phyloP scores from a whole-genome alignment of 2,797 vertebrate species.

The Propithecus deckenii region DNA sequence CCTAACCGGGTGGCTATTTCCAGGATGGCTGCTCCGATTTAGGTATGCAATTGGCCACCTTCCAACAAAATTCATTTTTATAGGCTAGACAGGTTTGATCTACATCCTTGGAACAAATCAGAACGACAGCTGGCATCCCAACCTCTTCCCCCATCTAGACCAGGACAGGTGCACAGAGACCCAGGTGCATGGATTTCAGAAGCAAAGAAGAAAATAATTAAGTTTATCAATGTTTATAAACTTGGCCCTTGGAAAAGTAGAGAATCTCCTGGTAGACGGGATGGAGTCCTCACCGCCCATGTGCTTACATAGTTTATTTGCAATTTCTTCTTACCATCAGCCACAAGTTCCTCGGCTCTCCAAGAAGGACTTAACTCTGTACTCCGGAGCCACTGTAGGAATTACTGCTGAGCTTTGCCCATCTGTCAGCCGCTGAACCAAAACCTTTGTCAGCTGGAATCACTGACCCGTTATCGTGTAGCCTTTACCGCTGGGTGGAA shows the following conservation, averaged over 20 bases:
- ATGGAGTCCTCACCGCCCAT: neutral
- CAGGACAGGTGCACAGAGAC: neutral
- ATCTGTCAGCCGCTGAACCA: neutral
- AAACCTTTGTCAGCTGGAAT: slow-evolving; percentile 28
- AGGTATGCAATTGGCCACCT: too few relatives aligned
- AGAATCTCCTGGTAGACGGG: neutral
- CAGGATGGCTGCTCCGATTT: neutral
- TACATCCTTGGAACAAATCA: neutral
- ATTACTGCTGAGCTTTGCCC: neutral
- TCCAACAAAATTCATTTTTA: neutral
- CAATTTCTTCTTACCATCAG: neutral
- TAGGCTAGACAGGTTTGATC: neutral
- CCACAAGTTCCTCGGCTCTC: neutral
- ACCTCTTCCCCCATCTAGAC: neutral
- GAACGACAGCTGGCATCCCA: neutral
- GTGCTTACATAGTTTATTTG: neutral
- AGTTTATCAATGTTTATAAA: neutral
- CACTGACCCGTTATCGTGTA: neutral
- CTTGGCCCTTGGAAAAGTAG: neutral
- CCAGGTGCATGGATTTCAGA: neutral
- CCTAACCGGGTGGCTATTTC: neutral
- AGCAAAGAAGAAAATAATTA: slow-evolving; percentile 1
- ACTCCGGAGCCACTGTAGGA: neutral
- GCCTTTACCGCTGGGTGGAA: neutral
- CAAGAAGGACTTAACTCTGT: neutral